phyloP scores from a whole-genome alignment of 2,113 vertebrate genomes.

The Gallinago undulata region DNA sequence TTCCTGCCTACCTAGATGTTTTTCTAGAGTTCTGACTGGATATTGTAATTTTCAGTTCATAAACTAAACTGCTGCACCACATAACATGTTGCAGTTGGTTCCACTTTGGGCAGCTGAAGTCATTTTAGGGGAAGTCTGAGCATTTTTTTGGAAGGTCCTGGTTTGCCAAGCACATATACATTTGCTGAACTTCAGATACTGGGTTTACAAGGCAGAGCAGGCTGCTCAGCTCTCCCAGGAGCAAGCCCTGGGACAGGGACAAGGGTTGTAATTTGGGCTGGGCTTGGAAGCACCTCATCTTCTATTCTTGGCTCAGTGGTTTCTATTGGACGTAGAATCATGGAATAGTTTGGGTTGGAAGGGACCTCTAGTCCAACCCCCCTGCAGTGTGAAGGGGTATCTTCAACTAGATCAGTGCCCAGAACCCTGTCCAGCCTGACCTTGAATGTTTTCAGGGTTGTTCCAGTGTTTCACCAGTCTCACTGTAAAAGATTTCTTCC shows the following conservation, averaged over 20 bases:
- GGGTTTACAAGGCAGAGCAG: background rate
- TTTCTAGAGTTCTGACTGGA: background rate
- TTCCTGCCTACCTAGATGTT: background rate
- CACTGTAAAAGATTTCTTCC: background rate
- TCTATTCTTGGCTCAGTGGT: background rate
- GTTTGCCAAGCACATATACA: fast-evolving
- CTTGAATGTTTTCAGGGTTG: background rate
- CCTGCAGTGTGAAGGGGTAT: background rate
- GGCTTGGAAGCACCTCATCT: background rate
- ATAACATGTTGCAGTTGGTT: background rate
- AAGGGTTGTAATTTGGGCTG: background rate
- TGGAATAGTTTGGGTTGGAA: background rate
- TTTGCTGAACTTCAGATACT: background rate
- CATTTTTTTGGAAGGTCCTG: background rate
- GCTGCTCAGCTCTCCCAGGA: background rate
- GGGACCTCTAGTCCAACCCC: background rate
- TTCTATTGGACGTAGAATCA: background rate
- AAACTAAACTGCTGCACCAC: background rate
- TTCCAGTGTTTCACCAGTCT: background rate
- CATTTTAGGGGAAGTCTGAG: background rate
- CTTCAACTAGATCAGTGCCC: background rate
- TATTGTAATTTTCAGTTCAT: background rate
- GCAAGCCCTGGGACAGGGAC: background rate
- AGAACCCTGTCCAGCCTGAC: background rate
- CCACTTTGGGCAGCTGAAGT: background rate